Conservation (phyloP, 2,888 invertebrate genomes). For the Acanthosepion pharaonis region DNA sequence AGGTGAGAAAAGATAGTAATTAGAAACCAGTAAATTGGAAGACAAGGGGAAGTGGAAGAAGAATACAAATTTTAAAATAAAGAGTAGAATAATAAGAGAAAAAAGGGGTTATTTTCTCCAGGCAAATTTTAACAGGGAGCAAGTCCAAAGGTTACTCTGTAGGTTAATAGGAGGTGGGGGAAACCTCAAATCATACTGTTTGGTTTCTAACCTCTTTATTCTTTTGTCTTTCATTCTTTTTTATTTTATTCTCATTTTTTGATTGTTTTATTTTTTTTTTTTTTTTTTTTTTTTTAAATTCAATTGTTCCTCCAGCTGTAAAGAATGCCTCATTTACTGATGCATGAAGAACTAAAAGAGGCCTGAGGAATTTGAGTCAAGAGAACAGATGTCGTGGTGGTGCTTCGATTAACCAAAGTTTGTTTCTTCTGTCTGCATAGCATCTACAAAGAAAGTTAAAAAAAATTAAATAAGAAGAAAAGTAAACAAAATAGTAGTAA, state of each 20-base stretch:
- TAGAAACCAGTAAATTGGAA: background rate
- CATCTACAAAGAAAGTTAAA: background rate
- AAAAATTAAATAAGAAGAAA: background rate
- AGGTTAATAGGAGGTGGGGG: background rate
- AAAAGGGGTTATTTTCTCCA: background rate
- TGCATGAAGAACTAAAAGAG: background rate
- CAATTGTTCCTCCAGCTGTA: background rate
- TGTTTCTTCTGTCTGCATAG: background rate
- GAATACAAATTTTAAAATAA: background rate
- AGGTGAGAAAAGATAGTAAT: too few species aligned
- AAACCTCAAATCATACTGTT: background rate
- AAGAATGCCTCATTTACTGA: background rate
- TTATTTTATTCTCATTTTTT: background rate
- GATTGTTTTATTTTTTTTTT: background rate
- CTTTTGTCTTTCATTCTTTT: background rate
- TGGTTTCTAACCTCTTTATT: background rate
- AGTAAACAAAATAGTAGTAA: background rate
- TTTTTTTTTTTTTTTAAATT: background rate
- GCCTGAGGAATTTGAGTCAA: background rate
- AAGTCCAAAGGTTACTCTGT: background rate
- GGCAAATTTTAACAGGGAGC: background rate
- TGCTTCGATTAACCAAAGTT: slow-evolving; percentile 7
- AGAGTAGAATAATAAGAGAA: too few species aligned
- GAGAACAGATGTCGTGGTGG: background rate
- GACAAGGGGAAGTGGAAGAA: background rate